Evolutionary conservation across 2,797 vertebrate genomes (phyloP), one percentile per base, ranked within the genome.

Genomic region (Graptemys geographica): DNA sequence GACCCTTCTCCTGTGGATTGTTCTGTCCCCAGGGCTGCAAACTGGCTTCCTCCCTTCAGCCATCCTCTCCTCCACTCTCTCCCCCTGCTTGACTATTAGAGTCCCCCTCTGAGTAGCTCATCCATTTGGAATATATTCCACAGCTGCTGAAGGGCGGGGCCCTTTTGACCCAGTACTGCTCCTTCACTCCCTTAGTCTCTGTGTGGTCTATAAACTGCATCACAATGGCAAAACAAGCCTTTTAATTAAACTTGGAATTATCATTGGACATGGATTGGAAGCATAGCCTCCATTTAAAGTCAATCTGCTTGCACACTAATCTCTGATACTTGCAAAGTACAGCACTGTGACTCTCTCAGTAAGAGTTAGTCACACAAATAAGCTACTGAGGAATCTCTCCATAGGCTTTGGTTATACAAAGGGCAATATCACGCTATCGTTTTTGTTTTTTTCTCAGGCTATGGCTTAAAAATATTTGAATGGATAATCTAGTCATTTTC

Each of bases 401-500:
- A 27, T 49, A 92, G 76, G 23, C 57, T 83, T 6, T 31, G 41
- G 19, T 62, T 31, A 72, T 80, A 83, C 23, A 90, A 89, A 76
- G 52, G 21, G 72, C 76, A 79, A 37, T 74, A 88, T 82, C 69
- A 82, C 33, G 11, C 55, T 57, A 86, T 83, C 41, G 2, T 10
- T 53, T 12, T 19, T 82, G 3, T 78, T 90, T 91, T 21, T 21
- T 19, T 33, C 57, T 83, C 57, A 82, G 19, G 5, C 19, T 81
- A 27, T 13, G 23, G 44, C 56, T 56, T 72, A 79, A 78, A 76
- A 27, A 10, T 27, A 62, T 79, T 83, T 33, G 13, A 84, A 2
- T 56, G 8, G 65, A 88, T 55, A 91, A 89, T 31, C 90, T 21
- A 85, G 23, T 44, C 11, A 62, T 93, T 90, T 90, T 95, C 90